phyloP scores from a whole-genome alignment of 1,140 invertebrate species.

The Heliconius nattereri region DNA sequence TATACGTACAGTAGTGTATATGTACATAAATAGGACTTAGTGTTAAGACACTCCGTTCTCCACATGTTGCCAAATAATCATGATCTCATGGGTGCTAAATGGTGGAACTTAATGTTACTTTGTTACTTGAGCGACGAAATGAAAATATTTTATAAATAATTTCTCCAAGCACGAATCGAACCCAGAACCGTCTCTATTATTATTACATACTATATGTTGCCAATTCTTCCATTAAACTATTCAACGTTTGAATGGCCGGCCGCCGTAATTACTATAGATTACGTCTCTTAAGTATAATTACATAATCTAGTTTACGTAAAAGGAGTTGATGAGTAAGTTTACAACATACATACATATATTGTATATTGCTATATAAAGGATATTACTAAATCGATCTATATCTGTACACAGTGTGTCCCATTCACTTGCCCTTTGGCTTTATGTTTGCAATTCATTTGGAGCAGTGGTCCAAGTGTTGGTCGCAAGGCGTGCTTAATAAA shows the following conservation, averaged over 20 bases:
- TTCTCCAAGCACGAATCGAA: background rate
- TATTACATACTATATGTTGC: background rate
- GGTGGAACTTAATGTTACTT: too few relatives aligned
- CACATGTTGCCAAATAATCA: too few relatives aligned
- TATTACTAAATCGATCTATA: slow-evolving; percentile 34
- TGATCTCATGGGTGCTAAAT: too few relatives aligned
- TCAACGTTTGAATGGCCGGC: background rate
- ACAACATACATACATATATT: slow-evolving; percentile 9
- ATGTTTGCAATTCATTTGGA: slow-evolving; percentile 37
- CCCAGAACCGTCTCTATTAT: background rate
- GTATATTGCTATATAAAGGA: slow-evolving; percentile 20
- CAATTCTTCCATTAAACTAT: background rate
- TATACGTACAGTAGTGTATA: too few relatives aligned
- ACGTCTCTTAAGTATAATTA: background rate
- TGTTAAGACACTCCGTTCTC: too few relatives aligned
- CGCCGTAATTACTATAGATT: slow-evolving; percentile 3
- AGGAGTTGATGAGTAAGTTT: slow-evolving; percentile 27
- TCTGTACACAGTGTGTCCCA: slow-evolving; percentile 55
- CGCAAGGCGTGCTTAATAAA: too few relatives aligned
- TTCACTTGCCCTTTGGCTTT: slow-evolving; percentile 69
- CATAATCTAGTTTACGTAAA: slow-evolving; percentile 35
- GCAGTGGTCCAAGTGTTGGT: slow-evolving; percentile 29
- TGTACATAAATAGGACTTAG: too few relatives aligned
- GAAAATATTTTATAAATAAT: too few relatives aligned
- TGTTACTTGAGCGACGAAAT: too few relatives aligned